Evolutionary conservation across 2,888 invertebrate species (phyloP).

Genomic region (Arge pagana): DNA sequence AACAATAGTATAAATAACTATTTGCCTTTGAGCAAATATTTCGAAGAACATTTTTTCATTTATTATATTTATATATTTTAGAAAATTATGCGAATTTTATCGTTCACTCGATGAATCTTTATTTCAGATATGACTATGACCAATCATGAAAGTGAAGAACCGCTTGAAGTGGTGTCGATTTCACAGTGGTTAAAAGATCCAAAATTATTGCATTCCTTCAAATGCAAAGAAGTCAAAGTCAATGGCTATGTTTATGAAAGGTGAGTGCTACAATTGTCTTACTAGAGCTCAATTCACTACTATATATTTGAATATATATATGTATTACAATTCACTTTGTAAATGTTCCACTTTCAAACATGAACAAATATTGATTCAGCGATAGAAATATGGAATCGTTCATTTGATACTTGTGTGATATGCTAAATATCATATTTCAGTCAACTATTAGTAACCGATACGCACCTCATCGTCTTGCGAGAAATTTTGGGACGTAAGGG

Average conservation of each 20-base stretch:
- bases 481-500: slow-evolving; percentile 78
- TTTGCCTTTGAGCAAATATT: not conserved
- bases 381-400: too few species aligned
- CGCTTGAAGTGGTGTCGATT: slow-evolving; percentile 79
- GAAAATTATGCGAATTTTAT: not conserved
- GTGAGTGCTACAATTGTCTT: too few species aligned
- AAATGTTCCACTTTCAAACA: too few species aligned
- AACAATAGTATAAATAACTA: not conserved
- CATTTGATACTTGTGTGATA: too few species aligned
- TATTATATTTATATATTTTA: slow-evolving; percentile 7
- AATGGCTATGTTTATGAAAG: slow-evolving; percentile 85
- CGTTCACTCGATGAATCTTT: slow-evolving; percentile 5
- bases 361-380: too few species aligned
- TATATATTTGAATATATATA: too few species aligned
- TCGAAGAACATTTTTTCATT: slow-evolving; percentile 9
- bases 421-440: slow-evolving; percentile 60
- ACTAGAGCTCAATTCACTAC: too few species aligned
- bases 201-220: slow-evolving; percentile 83
- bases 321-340: too few species aligned
- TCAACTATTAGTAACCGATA: slow-evolving; percentile 82
- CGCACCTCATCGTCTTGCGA: slow-evolving; percentile 84
- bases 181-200: slow-evolving; percentile 81
- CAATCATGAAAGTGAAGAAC: slow-evolving; percentile 64
- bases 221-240: slow-evolving; percentile 90
- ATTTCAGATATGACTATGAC: slow-evolving; percentile 53